Evolutionary conservation across 2,888 invertebrate genomes (phyloP), one percentile per base, ranked within the genome.

Genomic region (Achlya flavicornis): DNA sequence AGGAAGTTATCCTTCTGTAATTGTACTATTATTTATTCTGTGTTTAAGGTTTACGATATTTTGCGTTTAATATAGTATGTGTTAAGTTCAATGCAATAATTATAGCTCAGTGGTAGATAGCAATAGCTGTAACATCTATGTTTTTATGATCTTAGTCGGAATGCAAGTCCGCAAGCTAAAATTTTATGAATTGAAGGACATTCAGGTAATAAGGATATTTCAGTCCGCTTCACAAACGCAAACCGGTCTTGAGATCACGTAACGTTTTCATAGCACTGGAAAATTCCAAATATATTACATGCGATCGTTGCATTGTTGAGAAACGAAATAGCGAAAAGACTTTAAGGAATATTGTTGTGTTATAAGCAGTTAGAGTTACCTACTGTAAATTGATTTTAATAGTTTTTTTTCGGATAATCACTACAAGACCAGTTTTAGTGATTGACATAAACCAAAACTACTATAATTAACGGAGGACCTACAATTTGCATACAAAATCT

Each of bases 221-320:
- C 81, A 79, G 80, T 78, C 78, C 77, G 71, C 46, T 46, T n/a
- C 46, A n/a, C 46, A 46, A 46, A 46, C 46, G n/a, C n/a, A 74
- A 76, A 72, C 46, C 14, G n/a, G n/a, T 77, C 80, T 75, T 68
- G 77, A 78, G 85, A 85, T 88, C 89, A 89, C 88, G 89, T 89
- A 87, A 85, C 84, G 80, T 87, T 88, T 89, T 89, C 88, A 88
- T 87, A 84, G 87, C 86, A 73, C 78, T 84, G 79, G 86, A 85
- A 88, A 87, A 86, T 87, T 88, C 76, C 81, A 43, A 43, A 43
- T 43, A 83, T 84, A 85, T 85, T 87, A 87, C 79, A 71, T 76
- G 76, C 66, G 75, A 78, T 82, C 78, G 81, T 80, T 85, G 86
- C 85, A 83, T 85, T 88, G 85, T 46, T 86, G 69, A 67, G 79